Evolutionary conservation across 2,113 vertebrate species (phyloP), one percentile per base, ranked within the genome.

Genomic region (Clarias macrocephalus): DNA sequence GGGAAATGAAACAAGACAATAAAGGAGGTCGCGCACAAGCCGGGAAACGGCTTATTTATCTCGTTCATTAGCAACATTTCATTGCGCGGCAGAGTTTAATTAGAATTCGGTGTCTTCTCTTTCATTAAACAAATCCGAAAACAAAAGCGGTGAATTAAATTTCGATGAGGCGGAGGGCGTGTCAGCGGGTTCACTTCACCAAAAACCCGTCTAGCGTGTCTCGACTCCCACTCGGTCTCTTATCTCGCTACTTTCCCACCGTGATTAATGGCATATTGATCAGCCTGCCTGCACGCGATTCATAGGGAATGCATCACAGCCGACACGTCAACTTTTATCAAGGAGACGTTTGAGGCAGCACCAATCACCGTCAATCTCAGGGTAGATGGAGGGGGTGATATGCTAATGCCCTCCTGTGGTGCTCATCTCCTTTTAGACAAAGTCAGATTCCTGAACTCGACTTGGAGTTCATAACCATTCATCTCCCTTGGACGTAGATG

Each of bases 231-330:
- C 72, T 28, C 63, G 3, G 80, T 84, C 54, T 63, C 86, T 89
- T 89, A 87, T 89, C 88, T 48, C 21, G 62, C 80, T 7, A 42
- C 66, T 84, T 37, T 85, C 88, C 68, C 83, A 42, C 80, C 13
- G 52, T 89, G 89, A 90, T 90, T 87, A 90, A 90, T 87, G 88
- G 73, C 81, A 33, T 90, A 90, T 89, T 86, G 89, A 90, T 90
- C 76, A 82, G 63, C 23, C 52, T 25, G 83, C 62, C 79, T 73
- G 72, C 84, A 86, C 87, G 80, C 60, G 88, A 89, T 90, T 88
- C 68, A 87, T 87, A 72, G 82, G 25, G 75, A 89, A 87, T n/a
- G 84, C 85, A 85, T 87, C 88, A 30, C 70, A 79, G 83, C n/a
- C 18, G 33, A 85, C 87, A 87, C 65, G 63, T 87, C 85, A 79